These are phyloP conservation scores for Dusona sp. DNA, from an alignment of 2,888 invertebrate species.

Conservation along the genomic window DNA sequence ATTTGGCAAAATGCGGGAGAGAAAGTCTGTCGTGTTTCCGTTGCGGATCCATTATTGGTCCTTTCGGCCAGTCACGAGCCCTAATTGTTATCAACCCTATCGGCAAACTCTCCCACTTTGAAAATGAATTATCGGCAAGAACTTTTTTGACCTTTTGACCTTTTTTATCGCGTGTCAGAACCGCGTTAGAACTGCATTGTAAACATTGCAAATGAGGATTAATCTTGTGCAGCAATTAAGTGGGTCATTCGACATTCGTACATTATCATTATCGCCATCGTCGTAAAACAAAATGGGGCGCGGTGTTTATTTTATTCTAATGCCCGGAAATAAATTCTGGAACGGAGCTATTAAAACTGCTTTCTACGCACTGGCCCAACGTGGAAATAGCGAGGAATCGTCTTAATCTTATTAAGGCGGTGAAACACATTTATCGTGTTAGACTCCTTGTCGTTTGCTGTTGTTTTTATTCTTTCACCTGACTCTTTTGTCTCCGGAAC, in stretches of 20 bases:
- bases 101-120: not conserved
- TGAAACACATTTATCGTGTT: constrained; percentile 31
- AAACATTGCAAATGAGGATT: not conserved
- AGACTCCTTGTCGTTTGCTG: not conserved
- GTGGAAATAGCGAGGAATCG: constrained; percentile 28
- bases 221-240: not conserved
- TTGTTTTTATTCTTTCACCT: constrained; percentile 8
- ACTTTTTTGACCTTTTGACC: not conserved
- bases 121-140: not conserved
- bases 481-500: constrained; percentile 31
- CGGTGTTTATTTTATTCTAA: constrained; percentile 13
- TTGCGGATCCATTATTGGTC: constrained; percentile 49
- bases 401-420: constrained; percentile 30
- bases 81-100: constrained; percentile 35
- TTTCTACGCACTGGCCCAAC: constrained; percentile 26
- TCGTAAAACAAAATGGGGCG: constrained; percentile 2
- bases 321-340: constrained; percentile 44
- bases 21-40: constrained; percentile 16
- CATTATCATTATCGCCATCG: constrained; percentile 2
- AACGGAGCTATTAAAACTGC: constrained; percentile 22
- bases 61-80: constrained; percentile 16
- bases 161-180: not conserved
- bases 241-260: not conserved
- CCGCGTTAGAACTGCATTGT: not conserved
- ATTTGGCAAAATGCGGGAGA: not conserved